Percentiles rank a stretch among this genome's conserved stretches.
phyloP scores from a whole-genome alignment of 2,888 invertebrate genomes.

The Scaptomyza caliginosa region DNA sequence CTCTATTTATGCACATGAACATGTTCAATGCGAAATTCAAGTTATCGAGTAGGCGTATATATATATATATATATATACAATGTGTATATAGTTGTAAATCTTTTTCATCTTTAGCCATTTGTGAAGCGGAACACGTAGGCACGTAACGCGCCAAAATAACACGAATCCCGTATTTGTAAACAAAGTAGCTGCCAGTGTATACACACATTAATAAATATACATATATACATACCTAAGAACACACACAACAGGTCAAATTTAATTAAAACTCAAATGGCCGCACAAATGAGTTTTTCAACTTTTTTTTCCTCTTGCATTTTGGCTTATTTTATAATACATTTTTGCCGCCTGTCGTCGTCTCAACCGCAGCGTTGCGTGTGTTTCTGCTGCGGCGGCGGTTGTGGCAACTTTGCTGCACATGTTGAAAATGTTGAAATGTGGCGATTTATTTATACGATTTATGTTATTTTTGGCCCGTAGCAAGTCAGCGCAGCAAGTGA shows the following conservation, averaged over 20 bases:
- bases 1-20: slow-evolving; percentile 56
- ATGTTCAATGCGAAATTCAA: slow-evolving; percentile 34
- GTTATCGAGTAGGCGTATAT: slow-evolving; percentile 30
- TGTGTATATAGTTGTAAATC: slow-evolving; percentile 53
- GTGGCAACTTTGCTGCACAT: slow-evolving; percentile 45
- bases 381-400: not conserved
- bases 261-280: slow-evolving; percentile 24
- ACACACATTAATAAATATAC: slow-evolving; percentile 19
- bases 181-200: slow-evolving; percentile 54
- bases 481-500: slow-evolving; percentile 36
- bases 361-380: slow-evolving; percentile 46
- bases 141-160: slow-evolving; percentile 61
- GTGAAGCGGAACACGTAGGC: slow-evolving; percentile 52
- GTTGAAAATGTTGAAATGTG: slow-evolving; percentile 60
- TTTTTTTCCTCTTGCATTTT: slow-evolving; percentile 9
- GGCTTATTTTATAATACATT: slow-evolving; percentile 48
- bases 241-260: slow-evolving; percentile 66
- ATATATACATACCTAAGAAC: not conserved
- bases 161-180: slow-evolving; percentile 54
- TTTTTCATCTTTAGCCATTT: slow-evolving; percentile 54
- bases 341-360: slow-evolving; percentile 55
- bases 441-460: slow-evolving; percentile 59
- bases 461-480: slow-evolving; percentile 54
- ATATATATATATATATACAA: not conserved
- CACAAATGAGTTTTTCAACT: slow-evolving; percentile 8